These are phyloP conservation scores for Genyomyrus donnyi DNA, from an alignment of 2,113 vertebrate genomes.

Conservation along the genomic window DNA sequence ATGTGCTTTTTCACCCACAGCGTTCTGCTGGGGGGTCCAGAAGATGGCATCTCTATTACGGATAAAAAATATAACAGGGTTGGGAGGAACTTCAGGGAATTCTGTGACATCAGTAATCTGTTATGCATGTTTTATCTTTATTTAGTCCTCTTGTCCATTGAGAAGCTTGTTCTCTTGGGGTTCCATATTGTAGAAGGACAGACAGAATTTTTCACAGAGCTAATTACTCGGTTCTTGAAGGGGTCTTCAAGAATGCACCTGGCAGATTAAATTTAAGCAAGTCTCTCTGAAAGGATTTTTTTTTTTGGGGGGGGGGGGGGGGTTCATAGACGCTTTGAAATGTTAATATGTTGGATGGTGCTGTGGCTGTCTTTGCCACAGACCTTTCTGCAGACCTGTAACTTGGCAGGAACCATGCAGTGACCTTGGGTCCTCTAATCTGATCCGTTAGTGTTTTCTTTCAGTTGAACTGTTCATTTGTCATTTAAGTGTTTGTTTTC, in stretches of 20 bases:
- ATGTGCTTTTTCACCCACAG: background rate
- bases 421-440: background rate
- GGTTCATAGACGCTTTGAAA: background rate
- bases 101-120: background rate
- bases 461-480: background rate
- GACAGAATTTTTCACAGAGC: background rate
- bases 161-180: background rate
- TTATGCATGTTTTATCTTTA: background rate
- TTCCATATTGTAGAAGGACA: background rate
- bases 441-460: background rate
- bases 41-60: background rate
- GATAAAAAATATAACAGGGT: background rate
- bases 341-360: background rate
- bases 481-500: background rate
- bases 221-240: background rate
- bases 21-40: background rate
- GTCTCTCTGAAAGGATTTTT: background rate
- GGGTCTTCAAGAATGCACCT: background rate
- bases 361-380: background rate
- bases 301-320: background rate
- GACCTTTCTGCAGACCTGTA: background rate
- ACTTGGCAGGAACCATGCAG: background rate
- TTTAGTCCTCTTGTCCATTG: background rate
- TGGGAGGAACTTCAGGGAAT: background rate
- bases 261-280: background rate